Conservation (phyloP, 2,113 vertebrate species). For the Gyps fulvus region DNA sequence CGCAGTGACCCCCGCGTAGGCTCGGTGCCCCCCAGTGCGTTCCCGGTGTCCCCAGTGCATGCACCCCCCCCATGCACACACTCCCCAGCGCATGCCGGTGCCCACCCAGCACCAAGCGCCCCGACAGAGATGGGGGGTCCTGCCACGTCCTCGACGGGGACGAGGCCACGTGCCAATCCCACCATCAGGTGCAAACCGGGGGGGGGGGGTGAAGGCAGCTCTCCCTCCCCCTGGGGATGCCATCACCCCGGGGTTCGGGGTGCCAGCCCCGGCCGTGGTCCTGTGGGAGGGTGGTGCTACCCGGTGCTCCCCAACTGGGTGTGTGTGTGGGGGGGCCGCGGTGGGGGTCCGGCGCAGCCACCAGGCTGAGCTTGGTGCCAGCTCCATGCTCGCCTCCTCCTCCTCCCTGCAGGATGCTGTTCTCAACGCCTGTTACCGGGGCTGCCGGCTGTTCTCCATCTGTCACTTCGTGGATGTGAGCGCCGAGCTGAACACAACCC, state of each 20-base stretch:
- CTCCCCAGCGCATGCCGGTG: background rate
- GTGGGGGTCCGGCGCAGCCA: background rate
- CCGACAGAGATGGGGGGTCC: background rate
- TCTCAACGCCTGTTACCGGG: slow-evolving; percentile 92
- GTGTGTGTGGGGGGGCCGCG: fast-evolving
- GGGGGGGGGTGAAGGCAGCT: fast-evolving
- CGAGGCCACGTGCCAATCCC: fast-evolving
- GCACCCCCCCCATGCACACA: no score
- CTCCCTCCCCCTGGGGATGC: background rate
- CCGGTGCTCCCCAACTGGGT: background rate
- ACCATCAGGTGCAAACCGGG: fast-evolving
- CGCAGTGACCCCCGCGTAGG: background rate
- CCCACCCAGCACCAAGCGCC: background rate
- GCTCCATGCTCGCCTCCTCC: background rate
- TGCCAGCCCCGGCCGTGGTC: fast-evolving
- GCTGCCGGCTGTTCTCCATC: slow-evolving; percentile 97
- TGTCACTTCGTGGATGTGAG: slow-evolving; percentile 94
- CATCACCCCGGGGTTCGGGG: fast-evolving
- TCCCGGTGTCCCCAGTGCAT: background rate
- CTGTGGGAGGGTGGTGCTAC: background rate
- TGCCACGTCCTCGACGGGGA: fast-evolving
- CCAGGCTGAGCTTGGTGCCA: background rate
- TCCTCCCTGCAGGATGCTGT: slow-evolving; percentile 77
- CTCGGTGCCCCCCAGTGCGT: background rate
- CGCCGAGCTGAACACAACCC: slow-evolving; percentile 87